These are phyloP conservation scores for Baronia brevicornis DNA, from an alignment of 2,888 invertebrate species.

Conservation along the genomic window DNA sequence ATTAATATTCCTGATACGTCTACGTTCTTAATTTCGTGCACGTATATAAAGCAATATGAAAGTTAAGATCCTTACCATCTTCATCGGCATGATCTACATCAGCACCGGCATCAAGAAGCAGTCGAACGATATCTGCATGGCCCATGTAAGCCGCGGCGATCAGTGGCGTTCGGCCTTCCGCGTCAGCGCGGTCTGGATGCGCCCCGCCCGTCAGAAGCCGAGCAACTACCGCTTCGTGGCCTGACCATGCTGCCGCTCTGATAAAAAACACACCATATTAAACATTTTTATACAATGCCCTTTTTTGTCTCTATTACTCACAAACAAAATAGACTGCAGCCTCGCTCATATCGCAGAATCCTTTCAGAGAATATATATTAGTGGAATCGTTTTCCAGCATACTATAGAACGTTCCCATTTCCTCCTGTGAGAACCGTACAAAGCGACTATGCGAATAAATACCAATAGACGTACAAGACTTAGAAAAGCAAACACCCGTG, in stretches of 20 bases:
- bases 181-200: constrained; percentile 87
- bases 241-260: constrained; percentile 95
- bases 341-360: too few relatives aligned
- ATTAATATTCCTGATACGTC: too few relatives aligned
- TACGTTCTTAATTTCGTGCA: too few relatives aligned
- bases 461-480: too few relatives aligned
- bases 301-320: too few relatives aligned
- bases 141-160: constrained; percentile 98
- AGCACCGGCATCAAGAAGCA: constrained; percentile 87
- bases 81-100: constrained; percentile 90
- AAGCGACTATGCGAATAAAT: too few relatives aligned
- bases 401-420: too few relatives aligned
- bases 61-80: constrained; percentile 71
- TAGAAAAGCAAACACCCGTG: too few relatives aligned
- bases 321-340: too few relatives aligned
- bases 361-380: constrained; percentile 1
- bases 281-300: too few relatives aligned
- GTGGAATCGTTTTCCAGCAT: too few relatives aligned
- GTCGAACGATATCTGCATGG: constrained; percentile 92
- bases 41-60: neutral
- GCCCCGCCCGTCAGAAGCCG: constrained; percentile 85
- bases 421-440: too few relatives aligned
- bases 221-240: constrained; percentile 89
- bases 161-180: constrained; percentile 92
- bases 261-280: neutral